These are phyloP conservation scores for Diceros bicornis DNA, from an alignment of 2,797 vertebrate species.

Conservation along the genomic window DNA sequence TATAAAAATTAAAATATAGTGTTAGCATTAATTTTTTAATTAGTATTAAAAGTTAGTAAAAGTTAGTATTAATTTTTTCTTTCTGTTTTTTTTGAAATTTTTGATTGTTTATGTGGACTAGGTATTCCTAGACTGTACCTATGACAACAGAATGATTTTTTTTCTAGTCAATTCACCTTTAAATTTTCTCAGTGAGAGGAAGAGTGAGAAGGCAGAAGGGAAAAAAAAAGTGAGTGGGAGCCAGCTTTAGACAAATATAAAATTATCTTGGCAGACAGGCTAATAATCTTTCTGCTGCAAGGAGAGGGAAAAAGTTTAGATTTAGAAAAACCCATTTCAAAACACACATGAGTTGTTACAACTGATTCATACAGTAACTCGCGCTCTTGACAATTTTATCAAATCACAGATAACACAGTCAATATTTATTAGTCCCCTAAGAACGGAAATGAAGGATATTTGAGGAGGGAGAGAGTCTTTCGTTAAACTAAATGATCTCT, in stretches of 20 bases:
- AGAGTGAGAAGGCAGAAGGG: background rate
- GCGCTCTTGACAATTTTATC: background rate
- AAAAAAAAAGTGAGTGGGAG: background rate
- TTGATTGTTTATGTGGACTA: background rate
- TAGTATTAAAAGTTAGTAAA: too few relatives aligned
- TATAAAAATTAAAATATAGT: background rate
- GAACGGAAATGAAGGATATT: background rate
- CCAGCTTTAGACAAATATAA: background rate
- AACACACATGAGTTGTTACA: background rate
- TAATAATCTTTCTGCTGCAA: background rate
- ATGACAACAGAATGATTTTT: background rate
- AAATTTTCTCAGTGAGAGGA: background rate
- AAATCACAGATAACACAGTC: background rate
- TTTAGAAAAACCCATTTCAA: background rate
- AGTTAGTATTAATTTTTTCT: background rate
- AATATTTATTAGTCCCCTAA: background rate
- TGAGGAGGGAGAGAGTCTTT: background rate
- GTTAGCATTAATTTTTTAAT: background rate
- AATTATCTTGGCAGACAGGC: background rate
- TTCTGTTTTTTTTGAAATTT: background rate
- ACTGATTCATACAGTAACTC: background rate
- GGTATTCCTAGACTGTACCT: background rate
- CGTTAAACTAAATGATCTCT: constrained; percentile 27
- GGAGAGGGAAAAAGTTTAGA: background rate
- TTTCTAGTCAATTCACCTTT: background rate